Percentiles rank a stretch among this genome's conserved stretches.
phyloP scores from a whole-genome alignment of 2,888 invertebrate genomes.

The Tupiocoris notatus region DNA sequence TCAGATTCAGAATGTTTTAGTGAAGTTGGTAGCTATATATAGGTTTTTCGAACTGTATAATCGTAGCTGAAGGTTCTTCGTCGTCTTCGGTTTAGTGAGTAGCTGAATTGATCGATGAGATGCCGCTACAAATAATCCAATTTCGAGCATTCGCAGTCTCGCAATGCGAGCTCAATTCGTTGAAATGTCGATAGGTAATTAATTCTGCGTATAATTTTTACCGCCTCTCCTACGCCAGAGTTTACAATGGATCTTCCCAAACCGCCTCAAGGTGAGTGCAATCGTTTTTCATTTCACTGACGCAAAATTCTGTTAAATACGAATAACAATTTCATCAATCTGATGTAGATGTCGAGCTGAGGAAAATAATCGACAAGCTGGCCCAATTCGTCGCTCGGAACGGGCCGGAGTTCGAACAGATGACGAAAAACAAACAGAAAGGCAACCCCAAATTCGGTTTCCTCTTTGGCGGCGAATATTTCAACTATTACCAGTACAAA shows the following conservation, averaged over 20 bases:
- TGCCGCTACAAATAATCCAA: too few species aligned
- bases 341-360: slow-evolving; percentile 79
- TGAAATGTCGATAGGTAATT: too few species aligned
- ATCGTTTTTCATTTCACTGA: background rate
- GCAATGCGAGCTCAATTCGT: too few species aligned
- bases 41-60: too few species aligned
- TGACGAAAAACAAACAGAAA: slow-evolving; percentile 97
- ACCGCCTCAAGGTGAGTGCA: slow-evolving; percentile 45
- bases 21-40: too few species aligned
- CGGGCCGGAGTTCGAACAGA: slow-evolving; percentile 98
- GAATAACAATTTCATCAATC: background rate
- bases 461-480: slow-evolving; percentile 93
- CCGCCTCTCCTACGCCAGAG: too few species aligned
- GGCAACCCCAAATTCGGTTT: slow-evolving; percentile 97
- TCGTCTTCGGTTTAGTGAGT: too few species aligned
- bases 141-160: too few species aligned
- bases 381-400: slow-evolving; percentile 98
- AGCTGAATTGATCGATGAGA: too few species aligned
- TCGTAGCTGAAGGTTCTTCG: too few species aligned
- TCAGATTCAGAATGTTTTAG: too few species aligned
- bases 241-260: slow-evolving; percentile 45
- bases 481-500: slow-evolving; percentile 95
- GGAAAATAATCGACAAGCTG: slow-evolving; percentile 96
- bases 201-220: too few species aligned
- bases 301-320: background rate